Base-by-base conservation (phyloP, 92 coral and sea anemone genomes). In the Actinostola sp. region DNA sequence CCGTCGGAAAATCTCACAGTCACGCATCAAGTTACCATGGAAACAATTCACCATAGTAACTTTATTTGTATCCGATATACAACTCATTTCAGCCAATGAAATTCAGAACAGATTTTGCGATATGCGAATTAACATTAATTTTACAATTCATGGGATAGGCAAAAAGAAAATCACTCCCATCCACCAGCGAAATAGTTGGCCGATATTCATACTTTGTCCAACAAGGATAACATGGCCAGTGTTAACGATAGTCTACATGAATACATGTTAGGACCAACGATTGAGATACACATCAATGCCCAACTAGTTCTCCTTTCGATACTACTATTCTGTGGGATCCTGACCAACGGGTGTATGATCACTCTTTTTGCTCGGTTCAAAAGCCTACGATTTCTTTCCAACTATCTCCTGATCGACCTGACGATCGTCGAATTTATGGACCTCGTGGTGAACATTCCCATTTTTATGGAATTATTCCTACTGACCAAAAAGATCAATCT, bases 401-500 rank as follows among this genome's bases (percentile, higher is more conserved):
- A 59, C 56, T 60, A 61, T 5, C 48, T 73, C 56, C 45, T 73
- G 32, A 39, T 60, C n/a, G 79, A 73, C 41, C 50, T 73, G 48
- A 60, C 79, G 41, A 46, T 73, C 7, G 79, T 73, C 31, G 79
- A 73, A 48, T 60, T 73, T 12, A 16, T 61, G 48, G 79, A 73
- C 48, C 6, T 62, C 29, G 9, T 61, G 42, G 61, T 73, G 30
- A 73, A 73, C 33, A 61, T 73, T 0, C 79, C 79, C 14, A 13
- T 73, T 9, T 73, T 73, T n/a, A 73, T 73, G 79, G 70, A 73
- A 20, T 73, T 55, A 33, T 73, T 59, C 56, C 23, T 73, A 42
- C 20, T 61, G 21, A 73, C 79, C 0, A 60, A 73, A 36, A 73
- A 73, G 50, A 60, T 6, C 16, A 73, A 73, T 29, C 34, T 73